phyloP scores from a whole-genome alignment of 92 coral and sea anemone genomes.

The Scolanthus callimorphus region DNA sequence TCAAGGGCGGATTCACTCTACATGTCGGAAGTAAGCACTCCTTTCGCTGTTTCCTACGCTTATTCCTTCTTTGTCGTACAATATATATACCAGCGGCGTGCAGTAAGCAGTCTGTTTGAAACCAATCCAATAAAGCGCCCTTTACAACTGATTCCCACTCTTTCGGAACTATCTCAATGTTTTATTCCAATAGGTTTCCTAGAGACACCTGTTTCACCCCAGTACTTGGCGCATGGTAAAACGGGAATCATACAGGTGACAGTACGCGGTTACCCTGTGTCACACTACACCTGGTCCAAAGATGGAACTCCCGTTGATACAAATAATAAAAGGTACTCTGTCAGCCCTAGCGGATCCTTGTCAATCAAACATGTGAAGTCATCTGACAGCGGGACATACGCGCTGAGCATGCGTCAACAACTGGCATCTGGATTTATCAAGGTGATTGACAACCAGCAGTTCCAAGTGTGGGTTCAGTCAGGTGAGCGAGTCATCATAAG shows the following conservation, averaged over 20 bases:
- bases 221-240: constrained; percentile 2
- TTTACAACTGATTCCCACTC: too few species aligned
- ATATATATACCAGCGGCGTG: too few species aligned
- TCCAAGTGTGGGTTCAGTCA: constrained; percentile 1
- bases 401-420: background rate
- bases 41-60: too few species aligned
- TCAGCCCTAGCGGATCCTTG: constrained; percentile 26
- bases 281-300: constrained; percentile 14
- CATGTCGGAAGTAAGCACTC: constrained; percentile 6
- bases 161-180: too few species aligned
- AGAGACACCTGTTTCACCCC: background rate
- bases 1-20: constrained; percentile 1
- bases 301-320: constrained; percentile 4
- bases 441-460: background rate
- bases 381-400: constrained; percentile 11
- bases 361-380: constrained; percentile 1
- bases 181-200: too few species aligned
- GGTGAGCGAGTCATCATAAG: constrained; percentile 4
- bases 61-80: too few species aligned
- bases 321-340: constrained; percentile 1
- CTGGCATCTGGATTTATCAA: background rate
- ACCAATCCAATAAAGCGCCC: too few species aligned
- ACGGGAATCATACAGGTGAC: constrained; percentile 6
- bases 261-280: constrained; percentile 5
- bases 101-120: too few species aligned